Conservation (phyloP, 2,797 vertebrate genomes). For the Taeniopygia guttata region DNA sequence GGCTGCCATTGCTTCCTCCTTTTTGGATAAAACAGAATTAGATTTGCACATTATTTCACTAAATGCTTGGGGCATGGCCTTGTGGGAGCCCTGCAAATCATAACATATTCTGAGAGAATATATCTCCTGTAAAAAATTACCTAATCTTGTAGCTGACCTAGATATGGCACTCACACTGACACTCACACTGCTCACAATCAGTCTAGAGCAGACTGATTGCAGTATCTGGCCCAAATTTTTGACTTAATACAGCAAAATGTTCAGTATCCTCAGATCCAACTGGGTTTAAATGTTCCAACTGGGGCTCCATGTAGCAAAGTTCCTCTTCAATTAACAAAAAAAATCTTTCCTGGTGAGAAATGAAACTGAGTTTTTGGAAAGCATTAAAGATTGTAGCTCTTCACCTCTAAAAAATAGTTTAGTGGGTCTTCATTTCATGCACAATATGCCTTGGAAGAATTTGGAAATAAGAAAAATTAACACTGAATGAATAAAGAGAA, state of each 20-base stretch:
- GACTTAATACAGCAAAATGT: background rate
- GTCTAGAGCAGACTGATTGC: background rate
- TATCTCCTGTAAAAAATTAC: background rate
- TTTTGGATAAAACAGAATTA: background rate
- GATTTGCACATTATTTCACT: background rate
- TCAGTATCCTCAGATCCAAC: background rate
- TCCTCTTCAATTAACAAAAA: background rate
- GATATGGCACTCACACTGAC: background rate
- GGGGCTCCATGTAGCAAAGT: background rate
- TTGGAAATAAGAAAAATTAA: background rate
- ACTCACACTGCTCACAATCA: background rate
- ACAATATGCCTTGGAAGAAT: background rate
- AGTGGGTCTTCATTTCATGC: rapidly evolving
- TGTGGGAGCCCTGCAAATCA: background rate
- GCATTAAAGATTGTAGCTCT: background rate
- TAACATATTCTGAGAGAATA: background rate
- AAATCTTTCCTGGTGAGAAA: background rate
- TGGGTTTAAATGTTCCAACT: background rate
- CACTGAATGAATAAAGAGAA: background rate
- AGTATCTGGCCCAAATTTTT: background rate
- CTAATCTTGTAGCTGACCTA: background rate
- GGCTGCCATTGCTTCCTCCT: background rate
- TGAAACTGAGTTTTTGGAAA: background rate
- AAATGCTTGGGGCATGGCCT: background rate
- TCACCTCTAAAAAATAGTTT: background rate